These are phyloP conservation scores for Nerophis ophidion DNA, from an alignment of 2,113 vertebrate genomes.

Conservation along the genomic window DNA sequence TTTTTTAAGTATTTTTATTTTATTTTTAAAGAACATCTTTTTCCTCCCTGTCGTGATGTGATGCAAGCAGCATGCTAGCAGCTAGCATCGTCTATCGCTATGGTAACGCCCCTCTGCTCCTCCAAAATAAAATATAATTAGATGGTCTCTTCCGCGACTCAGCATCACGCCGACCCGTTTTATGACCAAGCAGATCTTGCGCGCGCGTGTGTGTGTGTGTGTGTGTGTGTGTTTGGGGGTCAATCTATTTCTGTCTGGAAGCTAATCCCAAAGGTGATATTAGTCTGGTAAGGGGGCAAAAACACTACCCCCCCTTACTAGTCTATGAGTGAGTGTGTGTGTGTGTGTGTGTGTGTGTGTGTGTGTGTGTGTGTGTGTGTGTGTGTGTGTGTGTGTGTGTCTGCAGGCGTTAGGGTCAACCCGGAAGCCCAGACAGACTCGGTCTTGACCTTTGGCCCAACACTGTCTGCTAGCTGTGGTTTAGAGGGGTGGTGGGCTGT, in stretches of 20 bases:
- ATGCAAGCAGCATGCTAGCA: slow-evolving; percentile 11
- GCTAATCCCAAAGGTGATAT: slow-evolving; percentile 77
- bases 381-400: slow-evolving; percentile 14
- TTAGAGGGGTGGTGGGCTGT: slow-evolving; percentile 21
- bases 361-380: slow-evolving; percentile 13
- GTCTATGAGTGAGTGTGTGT: not conserved
- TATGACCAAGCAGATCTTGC: slow-evolving; percentile 68
- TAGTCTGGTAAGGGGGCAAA: slow-evolving; percentile 58
- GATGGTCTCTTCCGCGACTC: slow-evolving; percentile 45
- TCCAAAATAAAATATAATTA: slow-evolving; percentile 48
- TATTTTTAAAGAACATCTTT: too few species aligned
- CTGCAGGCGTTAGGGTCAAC: slow-evolving; percentile 57
- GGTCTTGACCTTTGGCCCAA: slow-evolving; percentile 66
- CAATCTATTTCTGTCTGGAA: slow-evolving; percentile 70
- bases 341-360: too few species aligned
- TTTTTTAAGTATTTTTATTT: too few species aligned
- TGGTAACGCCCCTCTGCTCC: slow-evolving; percentile 21
- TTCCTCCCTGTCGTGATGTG: not conserved
- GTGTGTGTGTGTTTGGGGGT: slow-evolving; percentile 49
- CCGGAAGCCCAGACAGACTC: slow-evolving; percentile 73
- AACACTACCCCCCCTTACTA: slow-evolving; percentile 41
- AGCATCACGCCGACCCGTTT: slow-evolving; percentile 50
- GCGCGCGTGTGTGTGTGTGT: slow-evolving; percentile 29
- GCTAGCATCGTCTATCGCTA: slow-evolving; percentile 9
- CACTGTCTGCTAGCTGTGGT: slow-evolving; percentile 69